Base-by-base conservation (phyloP, 2,888 invertebrate genomes). In the Epicampocera succincta region DNA sequence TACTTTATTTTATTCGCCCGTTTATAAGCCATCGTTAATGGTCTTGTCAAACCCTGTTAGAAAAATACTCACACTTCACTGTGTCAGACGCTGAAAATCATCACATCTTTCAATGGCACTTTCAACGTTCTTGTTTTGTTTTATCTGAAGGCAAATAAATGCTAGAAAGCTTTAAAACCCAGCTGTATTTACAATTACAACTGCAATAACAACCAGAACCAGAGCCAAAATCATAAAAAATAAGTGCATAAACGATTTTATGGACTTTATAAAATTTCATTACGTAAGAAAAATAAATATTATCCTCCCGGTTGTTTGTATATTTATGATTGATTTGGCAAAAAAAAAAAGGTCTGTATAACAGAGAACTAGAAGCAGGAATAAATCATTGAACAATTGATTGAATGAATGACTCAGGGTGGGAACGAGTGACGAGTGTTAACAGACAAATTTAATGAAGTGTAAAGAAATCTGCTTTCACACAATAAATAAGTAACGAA, bases 251-350 rank as follows among this genome's bases (percentile, higher is more conserved):
- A 61, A 61, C 68, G 46, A 52, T 52, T 68, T 60, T 61, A 68
- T 61, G 52, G 50, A 60, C 19, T 44, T 73, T 54, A 52, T 15
- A 52, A 15, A 33, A 33, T 9, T 61, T 9, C 42, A 11, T 25
- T 50, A 40, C 15, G 1, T 25, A 6, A 12, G 9, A 9, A 19
- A 68, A 44, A n/a, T n/a, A 15, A 52, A 44, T 12, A 15, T 15
- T 52, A 21, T 52, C 50, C 17, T 11, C 15, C 12, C 9, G 3
- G 3, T 74, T 46, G 25, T 46, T 60, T 25, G 21, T 33, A 33
- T 8, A 68, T 75, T 75, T 75, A 68, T 68, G 68, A 76, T 68
- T 76, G 75, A 68, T 76, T 68, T 21, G 58, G n/a, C 52, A 38
- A 21, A 58, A 56, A 11, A 48, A 21, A 38, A 29, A 17, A 17